Percentiles rank a stretch among this genome's conserved stretches.
phyloP scores from a whole-genome alignment of 2,113 vertebrate genomes.

The Marcusenius ussheri region DNA sequence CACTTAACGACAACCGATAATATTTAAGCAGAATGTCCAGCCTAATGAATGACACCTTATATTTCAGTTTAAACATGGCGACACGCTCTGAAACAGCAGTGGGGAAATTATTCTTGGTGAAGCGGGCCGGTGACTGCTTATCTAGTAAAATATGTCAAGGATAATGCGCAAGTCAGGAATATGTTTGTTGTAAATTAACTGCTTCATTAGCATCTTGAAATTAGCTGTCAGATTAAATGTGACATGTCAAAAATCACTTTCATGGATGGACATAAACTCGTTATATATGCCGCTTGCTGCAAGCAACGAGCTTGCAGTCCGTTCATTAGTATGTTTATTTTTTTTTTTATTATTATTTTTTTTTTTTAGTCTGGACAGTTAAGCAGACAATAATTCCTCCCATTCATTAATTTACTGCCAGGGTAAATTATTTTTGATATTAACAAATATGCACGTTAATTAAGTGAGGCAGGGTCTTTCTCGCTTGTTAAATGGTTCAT shows the following conservation, averaged over 20 bases:
- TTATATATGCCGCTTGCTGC: not conserved
- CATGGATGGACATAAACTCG: not conserved
- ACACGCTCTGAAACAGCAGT: not conserved
- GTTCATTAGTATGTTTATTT: not conserved
- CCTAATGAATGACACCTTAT: not conserved
- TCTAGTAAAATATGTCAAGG: not conserved
- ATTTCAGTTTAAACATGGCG: not conserved
- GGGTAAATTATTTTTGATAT: constrained; percentile 20
- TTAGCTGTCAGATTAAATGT: not conserved
- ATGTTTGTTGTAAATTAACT: not conserved
- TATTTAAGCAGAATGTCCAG: not conserved
- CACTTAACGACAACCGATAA: not conserved
- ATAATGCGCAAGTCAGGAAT: not conserved
- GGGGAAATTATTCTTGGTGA: not conserved
- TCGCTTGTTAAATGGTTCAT: constrained; percentile 31
- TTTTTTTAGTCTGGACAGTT: not conserved
- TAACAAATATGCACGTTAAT: constrained; percentile 32
- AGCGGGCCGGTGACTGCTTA: too few relatives aligned
- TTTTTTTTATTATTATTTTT: not conserved
- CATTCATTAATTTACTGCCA: constrained; percentile 13
- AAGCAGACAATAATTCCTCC: constrained; percentile 12
- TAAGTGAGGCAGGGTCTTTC: constrained; percentile 32
- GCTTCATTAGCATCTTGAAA: not conserved
- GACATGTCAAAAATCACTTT: not conserved
- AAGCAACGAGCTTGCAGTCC: not conserved